These are phyloP conservation scores for Thecophora atra DNA, from an alignment of 2,888 invertebrate genomes.

Conservation along the genomic window DNA sequence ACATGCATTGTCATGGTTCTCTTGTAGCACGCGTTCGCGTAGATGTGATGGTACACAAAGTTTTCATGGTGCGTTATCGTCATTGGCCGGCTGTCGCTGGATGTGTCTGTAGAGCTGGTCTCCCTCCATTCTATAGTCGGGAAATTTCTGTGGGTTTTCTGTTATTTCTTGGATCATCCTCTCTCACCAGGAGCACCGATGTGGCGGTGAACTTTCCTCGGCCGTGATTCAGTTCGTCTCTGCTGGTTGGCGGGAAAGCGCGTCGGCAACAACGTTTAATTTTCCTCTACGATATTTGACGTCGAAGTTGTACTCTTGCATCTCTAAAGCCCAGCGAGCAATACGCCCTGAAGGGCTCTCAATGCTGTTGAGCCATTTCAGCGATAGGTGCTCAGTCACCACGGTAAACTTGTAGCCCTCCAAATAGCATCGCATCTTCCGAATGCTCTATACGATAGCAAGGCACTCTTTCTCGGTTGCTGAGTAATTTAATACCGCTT, in stretches of 20 bases:
- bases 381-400: slow-evolving; percentile 29
- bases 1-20: slow-evolving; percentile 22
- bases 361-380: slow-evolving; percentile 38
- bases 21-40: slow-evolving; percentile 5
- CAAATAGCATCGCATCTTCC: not conserved
- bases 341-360: slow-evolving; percentile 38
- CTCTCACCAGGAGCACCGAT: not conserved
- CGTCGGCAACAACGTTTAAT: slow-evolving; percentile 36
- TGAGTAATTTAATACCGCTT: too few species aligned
- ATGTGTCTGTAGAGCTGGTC: not conserved
- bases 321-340: slow-evolving; percentile 36
- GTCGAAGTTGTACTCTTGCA: not conserved
- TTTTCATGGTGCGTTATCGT: not conserved
- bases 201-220: too few species aligned
- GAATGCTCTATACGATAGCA: too few species aligned
- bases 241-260: slow-evolving; percentile 23
- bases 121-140: not conserved
- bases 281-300: slow-evolving; percentile 11
- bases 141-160: not conserved
- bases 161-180: not conserved
- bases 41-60: slow-evolving; percentile 1
- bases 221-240: not conserved
- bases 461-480: too few species aligned
- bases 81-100: too few species aligned
- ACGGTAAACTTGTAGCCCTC: slow-evolving; percentile 32